A percentile compares a stretch with the other conserved stretches of the same genome.
Conservation (phyloP, 2,797 vertebrate species). For the Poecilia picta region DNA sequence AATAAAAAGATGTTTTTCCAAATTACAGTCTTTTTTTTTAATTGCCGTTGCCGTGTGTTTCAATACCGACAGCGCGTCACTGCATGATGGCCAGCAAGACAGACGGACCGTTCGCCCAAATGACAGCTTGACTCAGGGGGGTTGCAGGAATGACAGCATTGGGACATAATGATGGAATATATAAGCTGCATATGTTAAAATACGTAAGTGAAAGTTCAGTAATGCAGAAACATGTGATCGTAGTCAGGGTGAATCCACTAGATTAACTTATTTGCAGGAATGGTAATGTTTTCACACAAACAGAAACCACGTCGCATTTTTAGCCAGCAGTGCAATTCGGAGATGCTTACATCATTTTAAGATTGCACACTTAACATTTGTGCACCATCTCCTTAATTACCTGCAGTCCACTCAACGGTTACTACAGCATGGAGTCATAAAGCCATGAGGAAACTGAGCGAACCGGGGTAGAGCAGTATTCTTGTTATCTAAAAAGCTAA, state of each 20-base stretch:
- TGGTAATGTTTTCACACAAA: neutral
- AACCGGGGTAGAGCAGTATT: slow-evolving; percentile 25
- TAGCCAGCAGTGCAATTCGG: slow-evolving; percentile 3
- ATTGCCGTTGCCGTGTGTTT: neutral
- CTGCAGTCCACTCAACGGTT: slow-evolving; percentile 12
- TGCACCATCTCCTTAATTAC: slow-evolving; percentile 16
- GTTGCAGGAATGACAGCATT: neutral
- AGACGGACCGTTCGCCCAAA: slow-evolving; percentile 5
- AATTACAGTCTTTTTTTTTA: neutral
- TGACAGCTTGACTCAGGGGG: neutral
- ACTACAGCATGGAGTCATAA: slow-evolving; percentile 16
- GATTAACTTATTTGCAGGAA: neutral
- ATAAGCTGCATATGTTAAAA: slow-evolving; percentile 52
- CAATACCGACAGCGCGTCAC: slow-evolving; percentile 8
- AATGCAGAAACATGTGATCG: neutral
- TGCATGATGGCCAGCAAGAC: slow-evolving; percentile 21
- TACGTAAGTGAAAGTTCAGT: slow-evolving; percentile 44
- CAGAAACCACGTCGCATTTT: neutral
- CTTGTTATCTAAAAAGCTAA: slow-evolving; percentile 54
- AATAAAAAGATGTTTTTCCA: slow-evolving; percentile 8
- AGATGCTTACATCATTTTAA: slow-evolving; percentile 15
- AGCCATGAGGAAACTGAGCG: slow-evolving; percentile 24
- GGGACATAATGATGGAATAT: slow-evolving; percentile 7
- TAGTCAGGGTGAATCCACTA: neutral
- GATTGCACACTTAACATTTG: neutral